Conservation (phyloP, 2,113 vertebrate species). For the Recurvirostra avosetta region DNA sequence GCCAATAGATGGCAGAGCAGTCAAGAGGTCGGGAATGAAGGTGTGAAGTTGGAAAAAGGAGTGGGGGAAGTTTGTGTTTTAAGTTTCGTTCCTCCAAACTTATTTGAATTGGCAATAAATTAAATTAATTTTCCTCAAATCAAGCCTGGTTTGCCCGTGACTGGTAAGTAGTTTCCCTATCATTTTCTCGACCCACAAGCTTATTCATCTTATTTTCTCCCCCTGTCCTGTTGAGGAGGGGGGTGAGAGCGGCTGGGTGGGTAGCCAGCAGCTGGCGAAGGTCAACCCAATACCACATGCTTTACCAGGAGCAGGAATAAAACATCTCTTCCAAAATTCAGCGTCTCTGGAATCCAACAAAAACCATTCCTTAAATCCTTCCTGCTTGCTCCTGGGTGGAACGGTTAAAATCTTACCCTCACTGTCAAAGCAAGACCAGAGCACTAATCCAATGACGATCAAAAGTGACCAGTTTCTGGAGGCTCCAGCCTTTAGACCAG, state of each 20-base stretch:
- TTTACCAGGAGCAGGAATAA: not conserved
- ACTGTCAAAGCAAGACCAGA: not conserved
- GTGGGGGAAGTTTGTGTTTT: not conserved
- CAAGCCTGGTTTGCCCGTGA: not conserved
- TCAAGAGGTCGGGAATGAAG: accelerated
- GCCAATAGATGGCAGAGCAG: accelerated
- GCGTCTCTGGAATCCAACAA: not conserved
- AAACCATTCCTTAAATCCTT: not conserved
- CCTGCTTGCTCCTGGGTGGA: not conserved
- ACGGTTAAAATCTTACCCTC: not conserved
- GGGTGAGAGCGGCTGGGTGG: not conserved
- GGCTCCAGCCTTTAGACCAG: not conserved
- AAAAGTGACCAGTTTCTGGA: not conserved
- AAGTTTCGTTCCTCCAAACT: not conserved
- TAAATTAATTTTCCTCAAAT: not conserved
- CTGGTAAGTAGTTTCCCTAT: not conserved
- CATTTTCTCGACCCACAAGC: accelerated
- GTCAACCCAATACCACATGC: not conserved
- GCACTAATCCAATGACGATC: accelerated
- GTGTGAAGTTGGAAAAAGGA: not conserved
- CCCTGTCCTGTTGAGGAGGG: not conserved
- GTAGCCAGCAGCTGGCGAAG: not conserved
- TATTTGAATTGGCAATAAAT: not conserved
- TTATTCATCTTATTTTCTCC: not conserved
- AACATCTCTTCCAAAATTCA: not conserved